phyloP scores from a whole-genome alignment of 2,888 invertebrate species.

The Heliconius cydno region DNA sequence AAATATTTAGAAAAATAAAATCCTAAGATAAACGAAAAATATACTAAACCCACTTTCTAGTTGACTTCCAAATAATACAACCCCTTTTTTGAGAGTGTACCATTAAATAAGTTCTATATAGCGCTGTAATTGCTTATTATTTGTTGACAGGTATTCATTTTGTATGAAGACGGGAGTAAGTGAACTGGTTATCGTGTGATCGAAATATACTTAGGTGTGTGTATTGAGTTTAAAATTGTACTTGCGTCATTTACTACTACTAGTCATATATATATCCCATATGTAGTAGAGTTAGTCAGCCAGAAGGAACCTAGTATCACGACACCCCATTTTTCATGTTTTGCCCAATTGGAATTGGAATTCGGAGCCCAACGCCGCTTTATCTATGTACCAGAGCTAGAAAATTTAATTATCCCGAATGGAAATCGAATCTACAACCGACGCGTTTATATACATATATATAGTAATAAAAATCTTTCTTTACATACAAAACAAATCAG shows the following conservation, averaged over 20 bases:
- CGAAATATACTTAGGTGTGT: no score
- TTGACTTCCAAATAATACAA: conserved; percentile 20
- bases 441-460: neutral
- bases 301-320: neutral
- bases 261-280: no score
- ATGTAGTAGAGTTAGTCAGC: no score
- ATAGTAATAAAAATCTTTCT: neutral
- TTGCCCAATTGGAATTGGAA: neutral
- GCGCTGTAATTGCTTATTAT: conserved; percentile 45
- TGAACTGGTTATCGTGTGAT: conserved; percentile 29
- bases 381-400: no score
- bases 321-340: neutral
- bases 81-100: conserved; percentile 2
- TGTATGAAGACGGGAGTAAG: conserved; percentile 32
- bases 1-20: neutral
- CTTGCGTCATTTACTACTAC: no score
- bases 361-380: no score
- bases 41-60: conserved; percentile 9
- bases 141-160: conserved; percentile 59
- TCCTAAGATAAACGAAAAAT: neutral
- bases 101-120: conserved; percentile 31
- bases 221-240: no score
- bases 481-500: neutral
- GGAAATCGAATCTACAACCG: no score
- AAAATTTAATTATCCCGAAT: no score